Evolutionary conservation across 2,113 vertebrate genomes (phyloP).

Genomic region (Monopterus albus): DNA sequence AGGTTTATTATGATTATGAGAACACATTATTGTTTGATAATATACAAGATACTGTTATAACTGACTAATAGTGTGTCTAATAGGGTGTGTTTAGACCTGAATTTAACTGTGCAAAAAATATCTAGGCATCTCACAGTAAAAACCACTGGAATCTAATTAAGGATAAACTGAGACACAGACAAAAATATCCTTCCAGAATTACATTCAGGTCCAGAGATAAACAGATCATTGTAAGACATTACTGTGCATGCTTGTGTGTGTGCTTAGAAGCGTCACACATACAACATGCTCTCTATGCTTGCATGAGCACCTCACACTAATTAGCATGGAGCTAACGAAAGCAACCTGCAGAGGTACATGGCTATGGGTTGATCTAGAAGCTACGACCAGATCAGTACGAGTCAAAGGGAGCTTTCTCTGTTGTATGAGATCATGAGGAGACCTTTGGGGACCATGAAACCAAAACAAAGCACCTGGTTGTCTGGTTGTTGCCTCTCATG

Average conservation of each 20-base stretch:
- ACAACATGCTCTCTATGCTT: no score
- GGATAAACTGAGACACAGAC: background rate
- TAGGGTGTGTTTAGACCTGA: conserved; percentile 7
- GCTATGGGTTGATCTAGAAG: conserved; percentile 47
- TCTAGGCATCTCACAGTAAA: background rate
- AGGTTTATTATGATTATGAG: conserved; percentile 55
- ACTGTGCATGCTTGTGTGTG: background rate
- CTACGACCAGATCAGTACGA: conserved; percentile 65
- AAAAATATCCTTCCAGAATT: background rate
- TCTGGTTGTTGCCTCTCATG: no score
- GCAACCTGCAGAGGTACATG: conserved; percentile 49
- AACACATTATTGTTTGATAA: conserved; percentile 59
- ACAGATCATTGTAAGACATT: background rate
- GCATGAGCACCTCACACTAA: no score
- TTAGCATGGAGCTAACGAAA: conserved; percentile 62
- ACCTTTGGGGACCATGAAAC: conserved; percentile 24
- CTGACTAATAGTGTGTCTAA: conserved; percentile 39
- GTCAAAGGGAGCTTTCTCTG: conserved; percentile 66
- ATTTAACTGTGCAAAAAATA: conserved; percentile 18
- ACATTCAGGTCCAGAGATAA: background rate
- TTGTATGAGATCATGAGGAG: conserved; percentile 17
- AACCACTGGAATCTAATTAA: background rate
- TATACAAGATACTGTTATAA: conserved; percentile 40
- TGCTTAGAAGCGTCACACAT: no score
- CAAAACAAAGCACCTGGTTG: conserved; percentile 35